A percentile compares a stretch with the other conserved stretches of the same genome.
These are phyloP conservation scores for Malurus elegans DNA, from an alignment of 2,113 vertebrate genomes.

Conservation along the genomic window DNA sequence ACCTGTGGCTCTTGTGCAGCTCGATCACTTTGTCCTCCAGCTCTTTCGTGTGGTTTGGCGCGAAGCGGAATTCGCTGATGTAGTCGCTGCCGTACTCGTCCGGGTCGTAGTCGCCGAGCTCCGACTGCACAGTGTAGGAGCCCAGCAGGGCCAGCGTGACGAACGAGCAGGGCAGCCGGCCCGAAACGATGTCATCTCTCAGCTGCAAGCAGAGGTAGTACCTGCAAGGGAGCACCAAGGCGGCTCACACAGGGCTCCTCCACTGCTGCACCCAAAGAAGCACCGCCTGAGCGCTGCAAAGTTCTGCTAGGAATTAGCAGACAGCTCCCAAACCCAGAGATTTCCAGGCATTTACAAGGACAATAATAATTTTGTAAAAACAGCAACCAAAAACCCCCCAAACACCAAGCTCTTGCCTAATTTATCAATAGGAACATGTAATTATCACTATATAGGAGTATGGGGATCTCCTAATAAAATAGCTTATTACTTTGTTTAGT, in stretches of 20 bases:
- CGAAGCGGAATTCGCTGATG: slow-evolving; percentile 89
- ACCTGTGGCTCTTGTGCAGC: slow-evolving; percentile 96
- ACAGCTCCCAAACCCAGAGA: background rate
- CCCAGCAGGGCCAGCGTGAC: slow-evolving; percentile 91
- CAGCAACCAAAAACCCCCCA: background rate
- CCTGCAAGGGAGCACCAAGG: slow-evolving; percentile 65
- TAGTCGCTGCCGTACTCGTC: slow-evolving; percentile 88
- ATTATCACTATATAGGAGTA: background rate
- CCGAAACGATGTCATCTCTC: slow-evolving; percentile 91
- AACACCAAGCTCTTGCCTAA: background rate
- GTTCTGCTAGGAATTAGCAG: background rate
- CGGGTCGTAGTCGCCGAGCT: slow-evolving; percentile 91
- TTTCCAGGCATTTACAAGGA: background rate
- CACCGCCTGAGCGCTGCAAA: accelerated
- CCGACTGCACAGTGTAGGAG: slow-evolving; percentile 92
- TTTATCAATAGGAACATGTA: background rate
- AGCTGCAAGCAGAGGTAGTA: slow-evolving; percentile 97
- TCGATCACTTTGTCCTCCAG: slow-evolving; percentile 95
- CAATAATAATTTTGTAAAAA: background rate
- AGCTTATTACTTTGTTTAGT: background rate
- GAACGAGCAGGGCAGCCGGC: slow-evolving; percentile 94
- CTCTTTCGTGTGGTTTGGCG: slow-evolving; percentile 93
- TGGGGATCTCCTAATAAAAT: background rate
- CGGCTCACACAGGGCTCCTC: background rate
- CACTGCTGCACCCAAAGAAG: accelerated